Percentiles rank a stretch among this genome's conserved stretches.
Evolutionary conservation across 2,797 vertebrate species (phyloP).

Genomic region (Propithecus perrieri): DNA sequence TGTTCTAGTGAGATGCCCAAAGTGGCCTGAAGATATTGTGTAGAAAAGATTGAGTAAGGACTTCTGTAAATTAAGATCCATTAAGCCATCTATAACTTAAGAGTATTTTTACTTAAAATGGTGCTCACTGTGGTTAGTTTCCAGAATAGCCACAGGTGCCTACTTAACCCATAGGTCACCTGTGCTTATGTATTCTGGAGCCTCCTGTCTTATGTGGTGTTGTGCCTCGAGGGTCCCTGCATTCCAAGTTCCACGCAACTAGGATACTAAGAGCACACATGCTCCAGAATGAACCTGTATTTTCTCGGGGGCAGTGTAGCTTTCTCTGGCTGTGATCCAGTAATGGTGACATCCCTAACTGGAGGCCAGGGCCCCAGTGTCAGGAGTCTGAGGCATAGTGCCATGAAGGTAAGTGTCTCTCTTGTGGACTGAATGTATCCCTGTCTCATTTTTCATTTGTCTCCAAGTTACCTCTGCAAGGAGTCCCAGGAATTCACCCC

Average conservation of each 20-base stretch:
- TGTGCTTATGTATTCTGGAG: not conserved
- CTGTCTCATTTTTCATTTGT: not conserved
- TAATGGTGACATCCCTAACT: not conserved
- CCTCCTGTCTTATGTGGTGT: not conserved
- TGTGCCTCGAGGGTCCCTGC: not conserved
- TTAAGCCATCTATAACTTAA: not conserved
- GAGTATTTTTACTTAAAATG: not conserved
- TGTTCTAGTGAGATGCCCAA: not conserved
- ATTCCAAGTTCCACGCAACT: not conserved
- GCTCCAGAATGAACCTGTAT: not conserved
- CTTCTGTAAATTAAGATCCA: not conserved
- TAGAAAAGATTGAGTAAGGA: not conserved
- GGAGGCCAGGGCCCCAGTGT: not conserved
- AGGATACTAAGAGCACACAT: not conserved
- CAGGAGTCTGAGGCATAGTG: not conserved
- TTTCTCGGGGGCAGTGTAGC: not conserved
- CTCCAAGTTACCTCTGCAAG: not conserved
- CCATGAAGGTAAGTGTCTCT: not conserved
- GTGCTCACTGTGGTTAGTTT: not conserved
- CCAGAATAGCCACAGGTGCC: not conserved
- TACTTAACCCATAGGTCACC: not conserved
- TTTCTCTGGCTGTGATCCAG: not conserved
- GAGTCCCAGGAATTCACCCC: not conserved
- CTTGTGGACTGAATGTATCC: not conserved
- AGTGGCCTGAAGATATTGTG: not conserved